phyloP scores from a whole-genome alignment of 2,113 vertebrate genomes.

The Boleophthalmus pectinirostris region DNA sequence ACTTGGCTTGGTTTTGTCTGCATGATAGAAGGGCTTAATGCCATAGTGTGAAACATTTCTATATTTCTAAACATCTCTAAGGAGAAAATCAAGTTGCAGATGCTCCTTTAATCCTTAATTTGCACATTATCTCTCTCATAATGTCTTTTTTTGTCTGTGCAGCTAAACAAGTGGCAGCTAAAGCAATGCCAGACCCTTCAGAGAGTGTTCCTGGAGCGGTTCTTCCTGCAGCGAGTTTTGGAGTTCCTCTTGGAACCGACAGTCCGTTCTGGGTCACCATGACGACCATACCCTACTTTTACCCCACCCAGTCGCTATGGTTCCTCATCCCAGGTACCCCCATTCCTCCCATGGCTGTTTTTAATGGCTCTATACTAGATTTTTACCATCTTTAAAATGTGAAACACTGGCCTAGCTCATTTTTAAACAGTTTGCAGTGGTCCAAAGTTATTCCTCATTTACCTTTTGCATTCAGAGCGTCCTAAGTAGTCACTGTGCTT shows the following conservation, averaged over 20 bases:
- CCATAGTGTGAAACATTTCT: no score
- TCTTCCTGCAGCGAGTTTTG: rapidly evolving
- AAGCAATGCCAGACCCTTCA: constrained; percentile 8
- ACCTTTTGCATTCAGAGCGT: no score
- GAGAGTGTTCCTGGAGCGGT: neutral
- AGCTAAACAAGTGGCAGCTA: constrained; percentile 17
- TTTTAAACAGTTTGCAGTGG: no score
- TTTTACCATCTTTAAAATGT: no score
- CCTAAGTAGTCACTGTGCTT: no score
- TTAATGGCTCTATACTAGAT: neutral
- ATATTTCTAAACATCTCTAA: no score
- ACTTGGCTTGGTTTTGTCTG: no score
- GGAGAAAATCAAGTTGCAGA: no score
- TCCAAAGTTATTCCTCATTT: no score
- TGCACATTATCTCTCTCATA: neutral
- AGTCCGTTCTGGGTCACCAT: constrained; percentile 48
- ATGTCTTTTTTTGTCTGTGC: neutral
- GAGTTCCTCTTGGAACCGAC: neutral
- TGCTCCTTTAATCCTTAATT: no score
- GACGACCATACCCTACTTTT: constrained; percentile 34
- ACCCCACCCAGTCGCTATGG: constrained; percentile 41
- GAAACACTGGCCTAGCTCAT: no score
- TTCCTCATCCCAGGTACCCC: constrained; percentile 54
- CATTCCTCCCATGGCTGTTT: neutral
- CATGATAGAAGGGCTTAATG: no score